Evolutionary conservation across 37 sponge, comb jelly and placozoan genomes (phyloP).

Genomic region (Theonella swinhoei): DNA sequence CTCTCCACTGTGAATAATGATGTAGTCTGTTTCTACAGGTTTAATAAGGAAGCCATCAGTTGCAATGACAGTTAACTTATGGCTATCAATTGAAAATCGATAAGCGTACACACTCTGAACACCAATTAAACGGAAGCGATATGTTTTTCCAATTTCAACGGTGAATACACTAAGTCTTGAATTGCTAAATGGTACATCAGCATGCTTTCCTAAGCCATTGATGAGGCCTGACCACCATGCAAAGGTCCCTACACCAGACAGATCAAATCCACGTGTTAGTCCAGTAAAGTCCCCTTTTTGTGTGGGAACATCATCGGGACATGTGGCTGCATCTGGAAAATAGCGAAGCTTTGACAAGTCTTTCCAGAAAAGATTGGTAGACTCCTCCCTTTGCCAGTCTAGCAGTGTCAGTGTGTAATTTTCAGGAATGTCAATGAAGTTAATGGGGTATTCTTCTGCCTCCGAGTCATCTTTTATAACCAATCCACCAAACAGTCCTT

Average conservation of each 20-base stretch:
- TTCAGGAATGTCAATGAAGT: conserved; percentile 58
- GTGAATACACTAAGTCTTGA: conserved; percentile 51
- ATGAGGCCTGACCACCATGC: conserved; percentile 73
- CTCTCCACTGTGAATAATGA: conserved; percentile 81
- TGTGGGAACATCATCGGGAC: conserved; percentile 14
- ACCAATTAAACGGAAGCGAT: conserved; percentile 81
- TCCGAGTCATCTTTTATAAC: conserved; percentile 60
- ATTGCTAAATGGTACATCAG: conserved; percentile 23
- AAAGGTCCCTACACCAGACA: conserved; percentile 19
- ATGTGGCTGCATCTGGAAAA: neutral
- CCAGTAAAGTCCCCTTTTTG: neutral
- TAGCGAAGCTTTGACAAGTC: neutral
- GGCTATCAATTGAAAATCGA: conserved; percentile 74
- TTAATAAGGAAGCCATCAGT: conserved; percentile 75
- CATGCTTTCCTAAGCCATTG: conserved; percentile 72
- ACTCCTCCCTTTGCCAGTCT: conserved; percentile 59
- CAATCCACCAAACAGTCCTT: conserved; percentile 70
- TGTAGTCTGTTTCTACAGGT: conserved; percentile 59
- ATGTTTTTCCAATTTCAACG: conserved; percentile 49
- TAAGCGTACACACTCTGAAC: conserved; percentile 53
- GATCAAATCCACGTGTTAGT: conserved; percentile 38
- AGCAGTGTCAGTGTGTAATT: conserved; percentile 56
- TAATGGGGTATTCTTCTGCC: neutral
- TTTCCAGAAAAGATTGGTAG: conserved; percentile 17
- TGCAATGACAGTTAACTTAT: conserved; percentile 73